Percentiles rank a stretch among this genome's conserved stretches.
Conservation (phyloP, 2,888 invertebrate species). For the Xanthia icteritia region DNA sequence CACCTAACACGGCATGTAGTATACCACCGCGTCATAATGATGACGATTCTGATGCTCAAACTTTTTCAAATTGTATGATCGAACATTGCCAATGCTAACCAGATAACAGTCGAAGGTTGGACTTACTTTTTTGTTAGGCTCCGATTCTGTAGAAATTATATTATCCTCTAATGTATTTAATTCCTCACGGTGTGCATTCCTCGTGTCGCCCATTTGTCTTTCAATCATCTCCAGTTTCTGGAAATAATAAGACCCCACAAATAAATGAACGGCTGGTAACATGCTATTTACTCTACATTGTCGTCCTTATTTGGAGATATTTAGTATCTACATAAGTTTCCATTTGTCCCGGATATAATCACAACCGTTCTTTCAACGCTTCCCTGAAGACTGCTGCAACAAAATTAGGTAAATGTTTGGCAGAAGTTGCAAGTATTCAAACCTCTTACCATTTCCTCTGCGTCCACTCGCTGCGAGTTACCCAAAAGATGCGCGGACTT, state of each 20-base stretch:
- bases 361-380: neutral
- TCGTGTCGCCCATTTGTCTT: slow-evolving; percentile 84
- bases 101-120: neutral
- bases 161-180: slow-evolving; percentile 71
- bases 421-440: neutral
- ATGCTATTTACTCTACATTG: neutral
- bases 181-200: slow-evolving; percentile 72
- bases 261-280: neutral
- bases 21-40: neutral
- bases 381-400: neutral
- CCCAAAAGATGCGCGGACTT: slow-evolving; percentile 85
- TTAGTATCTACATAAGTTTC: neutral
- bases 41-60: neutral
- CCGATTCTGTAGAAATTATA: slow-evolving; percentile 71
- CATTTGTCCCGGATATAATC: neutral
- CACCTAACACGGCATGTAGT: neutral
- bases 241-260: slow-evolving; percentile 23
- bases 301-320: neutral
- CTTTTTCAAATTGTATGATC: neutral
- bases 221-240: slow-evolving; percentile 86
- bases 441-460: slow-evolving; percentile 73
- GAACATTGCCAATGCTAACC: neutral
- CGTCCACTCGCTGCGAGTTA: slow-evolving; percentile 70
- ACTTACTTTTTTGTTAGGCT: slow-evolving; percentile 77
- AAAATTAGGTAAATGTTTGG: neutral